Base-by-base conservation (phyloP, 2,888 invertebrate species). In the Drosophila mimica region DNA sequence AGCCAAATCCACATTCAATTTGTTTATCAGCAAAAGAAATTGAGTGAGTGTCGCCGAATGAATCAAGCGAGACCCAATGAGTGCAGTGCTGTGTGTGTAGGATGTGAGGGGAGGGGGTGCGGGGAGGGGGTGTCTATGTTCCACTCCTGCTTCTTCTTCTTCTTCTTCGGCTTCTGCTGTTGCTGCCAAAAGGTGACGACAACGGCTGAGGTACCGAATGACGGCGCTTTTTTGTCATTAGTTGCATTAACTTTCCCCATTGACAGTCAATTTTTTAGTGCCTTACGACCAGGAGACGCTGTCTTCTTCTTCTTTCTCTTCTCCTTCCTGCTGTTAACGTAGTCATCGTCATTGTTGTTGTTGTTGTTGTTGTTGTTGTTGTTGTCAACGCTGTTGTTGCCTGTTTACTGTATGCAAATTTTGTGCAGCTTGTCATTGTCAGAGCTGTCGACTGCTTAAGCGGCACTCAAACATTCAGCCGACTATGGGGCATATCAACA, bases 21-120 rank as follows among this genome's bases (percentile, higher is more conserved):
- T 91, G 92, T 90, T 92, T 92, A 91, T 91, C 92, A 89, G 75
- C 80, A 75, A 83, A 76, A 83, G 79, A 84, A 87, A 85, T 89
- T 85, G 86, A 89, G 90, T 89, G 81, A 87, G 81, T 88, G 88
- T 85, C 89, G 84, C 79, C 82, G 82, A 89, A 89, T 87, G 89
- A 85, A 87, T 86, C 87, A 82, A 88, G 74, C 77, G 74, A 68
- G 82, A 68, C 51, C 25, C 58, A 40, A 13, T 8, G 33, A 43
- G 13, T 20, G 17, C 34, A 15, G 20, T 25, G 25, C 25, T 25
- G 25, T 34, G 40, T n/a, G 46, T 4, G 20, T 43, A n/a, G n/a
- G n/a, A n/a, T n/a, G n/a, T n/a, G n/a, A n/a, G n/a, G n/a, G 15
- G 36, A 31, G 20, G 43, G 25, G 46, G 36, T 40, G 25, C n/a